Conservation (phyloP, 2,888 invertebrate genomes). For the Aspidiotus rigidus region DNA sequence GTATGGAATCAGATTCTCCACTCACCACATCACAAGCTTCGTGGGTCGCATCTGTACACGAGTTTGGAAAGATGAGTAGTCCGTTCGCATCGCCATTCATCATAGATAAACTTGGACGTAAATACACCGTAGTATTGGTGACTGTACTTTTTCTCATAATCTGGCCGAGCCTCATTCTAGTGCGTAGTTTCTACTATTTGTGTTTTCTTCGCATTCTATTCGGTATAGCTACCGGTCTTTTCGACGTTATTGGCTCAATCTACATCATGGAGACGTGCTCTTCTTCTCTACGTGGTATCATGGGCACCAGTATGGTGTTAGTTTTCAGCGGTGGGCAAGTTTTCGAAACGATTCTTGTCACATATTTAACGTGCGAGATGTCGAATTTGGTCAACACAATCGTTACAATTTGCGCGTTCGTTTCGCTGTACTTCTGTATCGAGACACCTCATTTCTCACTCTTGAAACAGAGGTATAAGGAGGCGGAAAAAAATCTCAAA, state of each 20-base stretch:
- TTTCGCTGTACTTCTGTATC: not conserved
- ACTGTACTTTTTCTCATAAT: not conserved
- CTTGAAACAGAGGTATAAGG: not conserved
- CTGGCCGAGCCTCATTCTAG: not conserved
- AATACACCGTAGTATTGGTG: not conserved
- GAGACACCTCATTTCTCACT: conserved; percentile 12
- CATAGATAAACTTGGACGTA: conserved; percentile 10
- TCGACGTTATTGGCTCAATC: conserved; percentile 36
- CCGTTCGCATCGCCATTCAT: not conserved
- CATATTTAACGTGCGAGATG: conserved; percentile 35
- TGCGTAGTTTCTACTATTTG: conserved; percentile 16
- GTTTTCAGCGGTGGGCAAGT: conserved; percentile 38
- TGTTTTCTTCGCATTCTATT: conserved; percentile 36
- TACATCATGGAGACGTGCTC: conserved; percentile 38
- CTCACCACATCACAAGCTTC: conserved; percentile 1
- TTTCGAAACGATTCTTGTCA: conserved; percentile 36
- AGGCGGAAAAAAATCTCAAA: conserved; percentile 14
- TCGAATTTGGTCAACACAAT: not conserved
- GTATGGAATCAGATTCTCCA: not conserved
- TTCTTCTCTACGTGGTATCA: conserved; percentile 36
- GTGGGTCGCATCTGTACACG: conserved; percentile 29
- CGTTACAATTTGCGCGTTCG: not conserved
- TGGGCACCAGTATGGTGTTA: conserved; percentile 37
- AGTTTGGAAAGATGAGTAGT: conserved; percentile 11
- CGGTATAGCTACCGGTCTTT: conserved; percentile 37